Base-by-base conservation (phyloP, 2,888 invertebrate species). In the Apamea sordens region DNA sequence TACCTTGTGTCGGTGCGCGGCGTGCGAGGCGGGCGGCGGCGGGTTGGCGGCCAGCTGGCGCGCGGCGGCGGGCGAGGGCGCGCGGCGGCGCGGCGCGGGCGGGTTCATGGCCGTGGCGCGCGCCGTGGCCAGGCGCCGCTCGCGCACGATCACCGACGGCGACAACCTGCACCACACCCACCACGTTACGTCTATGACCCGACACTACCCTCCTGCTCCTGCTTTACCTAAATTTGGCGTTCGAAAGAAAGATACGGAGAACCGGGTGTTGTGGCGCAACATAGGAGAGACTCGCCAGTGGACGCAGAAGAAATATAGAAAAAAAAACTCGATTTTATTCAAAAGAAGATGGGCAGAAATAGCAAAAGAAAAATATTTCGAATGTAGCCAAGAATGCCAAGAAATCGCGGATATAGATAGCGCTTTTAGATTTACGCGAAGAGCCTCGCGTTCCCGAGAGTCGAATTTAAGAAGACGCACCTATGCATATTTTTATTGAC, bases 71-170 rank as follows among this genome's bases (percentile, higher is more conserved):
- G 97, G 96, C 69, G 97, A 96, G 85, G 96, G 94, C 70, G 96
- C 95, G 77, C 96, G 96, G 64, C 97, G 95, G 59, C 97, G 97
- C 80, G 98, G 98, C 85, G 98, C 98, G 28, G 98, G 98, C 83
- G 98, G 98, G 95, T 98, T 98, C 98, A 98, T 98, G 82, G 98
- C 95, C 79, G 98, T 97, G 10, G 98, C 98, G 71, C 98, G 97
- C 89, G 98, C 98, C 50, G 97, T 97, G 65, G 98, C 97, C 88
- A 97, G 96, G 81, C 97, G 97, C 80, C 97, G 96, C 94, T 97
- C 97, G 77, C 97, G 97, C 1, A 97, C 97, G 86, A 97, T 97
- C 92, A 97, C 97, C 85, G 97, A 97, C 83, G 97, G 97, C 7
- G 97, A 97, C 89, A 97, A 88, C 90, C 96, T 96, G 90, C 70